phyloP scores from a whole-genome alignment of 2,888 invertebrate species.

The Reticulitermes lucifugus region DNA sequence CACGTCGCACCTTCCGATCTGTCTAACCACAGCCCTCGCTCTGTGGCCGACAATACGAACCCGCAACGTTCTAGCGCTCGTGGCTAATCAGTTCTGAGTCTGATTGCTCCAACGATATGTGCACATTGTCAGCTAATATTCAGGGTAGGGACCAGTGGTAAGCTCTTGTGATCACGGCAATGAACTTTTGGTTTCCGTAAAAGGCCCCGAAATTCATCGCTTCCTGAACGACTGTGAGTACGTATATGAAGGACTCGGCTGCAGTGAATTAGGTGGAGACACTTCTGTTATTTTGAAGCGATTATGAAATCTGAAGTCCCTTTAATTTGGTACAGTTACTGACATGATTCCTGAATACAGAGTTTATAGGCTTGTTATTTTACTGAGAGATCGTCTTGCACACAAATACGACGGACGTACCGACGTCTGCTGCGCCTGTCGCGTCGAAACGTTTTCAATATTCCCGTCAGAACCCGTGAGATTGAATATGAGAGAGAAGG shows the following conservation, averaged over 20 bases:
- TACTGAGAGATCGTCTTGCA: not conserved
- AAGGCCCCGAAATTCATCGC: too few relatives aligned
- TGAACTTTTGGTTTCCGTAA: too few relatives aligned
- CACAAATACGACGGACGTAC: not conserved
- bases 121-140: too few relatives aligned
- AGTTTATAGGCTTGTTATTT: not conserved
- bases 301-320: too few relatives aligned
- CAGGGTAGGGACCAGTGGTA: too few relatives aligned
- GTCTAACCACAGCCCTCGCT: not conserved
- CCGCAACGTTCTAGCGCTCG: not conserved
- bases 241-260: too few relatives aligned
- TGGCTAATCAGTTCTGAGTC: constrained; percentile 1
- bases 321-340: too few relatives aligned
- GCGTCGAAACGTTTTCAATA: constrained; percentile 38
- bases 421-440: constrained; percentile 14
- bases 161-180: too few relatives aligned
- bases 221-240: too few relatives aligned
- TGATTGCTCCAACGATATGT: not conserved
- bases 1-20: not conserved
- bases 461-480: constrained; percentile 39
- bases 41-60: not conserved
- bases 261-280: too few relatives aligned
- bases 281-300: too few relatives aligned
- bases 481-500: constrained; percentile 38
- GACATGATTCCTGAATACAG: too few relatives aligned